phyloP scores from a whole-genome alignment of 1,140 invertebrate species.

The Drosophila neocordata region DNA sequence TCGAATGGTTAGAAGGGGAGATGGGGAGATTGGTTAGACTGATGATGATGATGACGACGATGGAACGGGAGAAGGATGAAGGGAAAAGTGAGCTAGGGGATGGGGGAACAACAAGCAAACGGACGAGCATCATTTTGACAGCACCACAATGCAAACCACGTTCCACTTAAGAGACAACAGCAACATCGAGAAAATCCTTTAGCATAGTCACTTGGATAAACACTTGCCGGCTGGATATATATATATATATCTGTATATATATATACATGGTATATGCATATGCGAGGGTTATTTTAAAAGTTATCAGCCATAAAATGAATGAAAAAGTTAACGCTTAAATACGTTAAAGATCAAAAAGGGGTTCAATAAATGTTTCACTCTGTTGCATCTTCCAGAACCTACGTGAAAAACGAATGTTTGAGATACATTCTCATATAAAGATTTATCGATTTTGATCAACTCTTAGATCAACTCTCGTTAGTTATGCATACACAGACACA shows the following conservation, averaged over 20 bases:
- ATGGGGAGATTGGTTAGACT: neutral
- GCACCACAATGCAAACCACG: conserved; percentile 80
- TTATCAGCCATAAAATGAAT: neutral
- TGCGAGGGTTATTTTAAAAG: neutral
- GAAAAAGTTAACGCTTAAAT: too few species aligned
- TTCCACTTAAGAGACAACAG: conserved; percentile 72
- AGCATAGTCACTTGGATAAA: conserved; percentile 76
- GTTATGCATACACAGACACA: neutral
- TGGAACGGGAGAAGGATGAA: neutral
- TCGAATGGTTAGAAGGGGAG: neutral
- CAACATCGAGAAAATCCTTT: conserved; percentile 42
- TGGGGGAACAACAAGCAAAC: conserved; percentile 16
- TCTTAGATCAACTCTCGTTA: neutral
- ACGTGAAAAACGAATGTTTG: too few species aligned
- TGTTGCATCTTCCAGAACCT: too few species aligned
- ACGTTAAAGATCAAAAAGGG: too few species aligned
- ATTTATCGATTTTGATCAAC: too few species aligned
- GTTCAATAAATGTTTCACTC: too few species aligned
- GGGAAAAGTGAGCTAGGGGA: neutral
- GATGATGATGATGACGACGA: too few species aligned
- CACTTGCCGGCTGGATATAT: conserved; percentile 61
- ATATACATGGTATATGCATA: too few species aligned
- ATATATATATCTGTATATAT: neutral
- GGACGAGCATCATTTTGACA: conserved; percentile 76
- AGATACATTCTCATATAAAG: too few species aligned